Conservation (phyloP, 2,797 vertebrate genomes). For the Eupleurogrammus muticus region DNA sequence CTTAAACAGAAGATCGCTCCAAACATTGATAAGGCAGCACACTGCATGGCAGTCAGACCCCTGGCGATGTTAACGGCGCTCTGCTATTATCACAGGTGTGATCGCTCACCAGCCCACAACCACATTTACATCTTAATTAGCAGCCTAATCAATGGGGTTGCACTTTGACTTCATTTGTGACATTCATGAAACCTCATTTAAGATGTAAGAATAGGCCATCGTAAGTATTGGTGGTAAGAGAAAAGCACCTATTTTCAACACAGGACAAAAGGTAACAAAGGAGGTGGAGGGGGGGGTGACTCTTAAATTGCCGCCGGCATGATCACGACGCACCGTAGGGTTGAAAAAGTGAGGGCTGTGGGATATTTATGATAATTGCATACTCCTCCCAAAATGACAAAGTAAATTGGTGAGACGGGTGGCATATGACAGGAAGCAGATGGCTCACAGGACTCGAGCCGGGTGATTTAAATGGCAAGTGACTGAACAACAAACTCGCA, state of each 20-base stretch:
- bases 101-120: constrained; percentile 77
- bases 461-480: constrained; percentile 85
- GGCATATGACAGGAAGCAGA: constrained; percentile 79
- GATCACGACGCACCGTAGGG: constrained; percentile 16
- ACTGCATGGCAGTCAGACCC: constrained; percentile 71
- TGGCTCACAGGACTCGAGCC: constrained; percentile 66
- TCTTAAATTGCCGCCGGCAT: constrained; percentile 24
- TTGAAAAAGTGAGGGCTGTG: constrained; percentile 51
- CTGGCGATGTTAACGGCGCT: constrained; percentile 75
- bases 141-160: constrained; percentile 81
- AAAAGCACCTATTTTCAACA: constrained; percentile 63
- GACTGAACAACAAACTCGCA: constrained; percentile 87
- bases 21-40: constrained; percentile 75
- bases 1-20: constrained; percentile 76
- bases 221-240: constrained; percentile 65
- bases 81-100: constrained; percentile 84
- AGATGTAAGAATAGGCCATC: constrained; percentile 72
- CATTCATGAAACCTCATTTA: constrained; percentile 77
- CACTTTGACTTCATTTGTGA: constrained; percentile 80
- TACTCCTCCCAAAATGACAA: constrained; percentile 74
- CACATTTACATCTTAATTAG: constrained; percentile 87
- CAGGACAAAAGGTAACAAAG: constrained; percentile 58
- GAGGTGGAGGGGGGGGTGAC: constrained; percentile 16
- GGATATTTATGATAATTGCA: constrained; percentile 76
- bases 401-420: constrained; percentile 74